Percentiles rank a stretch among this genome's conserved stretches.
Evolutionary conservation across 2,888 invertebrate species (phyloP).

Genomic region (Plusia festucae): DNA sequence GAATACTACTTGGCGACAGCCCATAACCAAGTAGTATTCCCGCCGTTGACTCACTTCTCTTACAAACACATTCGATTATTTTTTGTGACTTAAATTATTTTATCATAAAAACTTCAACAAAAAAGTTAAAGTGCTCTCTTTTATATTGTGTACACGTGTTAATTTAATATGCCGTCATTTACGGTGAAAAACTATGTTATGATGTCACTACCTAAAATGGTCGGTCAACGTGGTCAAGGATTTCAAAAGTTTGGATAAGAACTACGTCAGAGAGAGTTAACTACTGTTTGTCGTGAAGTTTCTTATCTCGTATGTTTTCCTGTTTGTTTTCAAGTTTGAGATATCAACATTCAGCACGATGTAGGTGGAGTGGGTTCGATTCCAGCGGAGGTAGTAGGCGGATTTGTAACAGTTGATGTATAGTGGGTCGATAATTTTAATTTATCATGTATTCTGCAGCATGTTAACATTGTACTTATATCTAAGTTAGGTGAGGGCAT

Average conservation of each 20-base stretch:
- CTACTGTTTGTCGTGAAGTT: slow-evolving; percentile 14
- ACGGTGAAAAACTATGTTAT: slow-evolving; percentile 74
- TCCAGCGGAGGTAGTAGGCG: slow-evolving; percentile 49
- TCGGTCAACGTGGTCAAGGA: slow-evolving; percentile 52
- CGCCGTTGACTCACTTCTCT: slow-evolving; percentile 61
- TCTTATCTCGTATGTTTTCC: slow-evolving; percentile 40
- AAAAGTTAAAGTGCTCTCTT: slow-evolving; percentile 73
- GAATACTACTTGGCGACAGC: slow-evolving; percentile 30
- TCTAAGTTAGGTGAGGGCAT: slow-evolving; percentile 30
- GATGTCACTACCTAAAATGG: slow-evolving; percentile 76
- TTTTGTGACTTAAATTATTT: slow-evolving; percentile 61
- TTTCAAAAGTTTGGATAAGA: slow-evolving; percentile 54
- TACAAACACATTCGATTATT: slow-evolving; percentile 60
- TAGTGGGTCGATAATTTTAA: slow-evolving; percentile 53
- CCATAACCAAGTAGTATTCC: slow-evolving; percentile 53
- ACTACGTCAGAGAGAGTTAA: slow-evolving; percentile 9
- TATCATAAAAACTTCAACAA: slow-evolving; percentile 61
- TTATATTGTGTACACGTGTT: slow-evolving; percentile 78
- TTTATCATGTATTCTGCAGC: slow-evolving; percentile 39
- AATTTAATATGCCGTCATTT: slow-evolving; percentile 77
- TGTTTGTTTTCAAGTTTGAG: slow-evolving; percentile 39
- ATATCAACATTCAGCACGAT: slow-evolving; percentile 43
- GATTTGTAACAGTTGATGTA: slow-evolving; percentile 47
- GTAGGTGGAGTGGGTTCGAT: slow-evolving; percentile 49
- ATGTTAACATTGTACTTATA: slow-evolving; percentile 34